These are phyloP conservation scores for Ormyrus nitidulus DNA, from an alignment of 2,888 invertebrate genomes.

Conservation along the genomic window DNA sequence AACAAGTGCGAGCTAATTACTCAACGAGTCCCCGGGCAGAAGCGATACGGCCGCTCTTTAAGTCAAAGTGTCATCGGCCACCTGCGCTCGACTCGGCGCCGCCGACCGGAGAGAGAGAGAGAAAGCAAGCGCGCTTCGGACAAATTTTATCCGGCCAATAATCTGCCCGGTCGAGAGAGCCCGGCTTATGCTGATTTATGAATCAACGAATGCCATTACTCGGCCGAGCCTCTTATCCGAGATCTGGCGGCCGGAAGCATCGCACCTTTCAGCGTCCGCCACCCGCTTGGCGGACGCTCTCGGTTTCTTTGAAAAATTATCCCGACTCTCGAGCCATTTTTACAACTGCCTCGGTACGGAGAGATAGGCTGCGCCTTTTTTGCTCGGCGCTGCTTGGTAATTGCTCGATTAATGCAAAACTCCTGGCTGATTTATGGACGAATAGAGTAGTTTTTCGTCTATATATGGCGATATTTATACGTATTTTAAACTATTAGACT, in stretches of 20 bases:
- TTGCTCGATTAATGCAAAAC: too few relatives aligned
- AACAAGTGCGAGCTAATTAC: slow-evolving; percentile 39
- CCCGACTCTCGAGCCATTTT: not conserved
- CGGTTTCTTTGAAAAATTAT: slow-evolving; percentile 1
- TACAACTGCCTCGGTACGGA: not conserved
- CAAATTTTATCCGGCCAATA: slow-evolving; percentile 58
- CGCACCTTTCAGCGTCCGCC: slow-evolving; percentile 61
- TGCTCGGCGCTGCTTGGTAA: too few relatives aligned
- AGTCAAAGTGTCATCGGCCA: slow-evolving; percentile 34
- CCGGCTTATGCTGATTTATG: slow-evolving; percentile 49
- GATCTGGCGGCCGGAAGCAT: slow-evolving; percentile 62
- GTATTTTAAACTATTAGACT: too few relatives aligned
- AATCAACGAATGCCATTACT: slow-evolving; percentile 33
- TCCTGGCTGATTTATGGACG: too few relatives aligned
- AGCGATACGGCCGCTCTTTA: slow-evolving; percentile 11
- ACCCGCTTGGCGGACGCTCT: not conserved
- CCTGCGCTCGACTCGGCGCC: slow-evolving; percentile 19
- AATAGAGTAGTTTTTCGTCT: too few relatives aligned
- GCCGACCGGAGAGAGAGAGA: not conserved
- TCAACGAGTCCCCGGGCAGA: slow-evolving; percentile 9
- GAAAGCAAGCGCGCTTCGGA: not conserved
- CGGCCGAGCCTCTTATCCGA: slow-evolving; percentile 53
- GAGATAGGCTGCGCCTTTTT: too few relatives aligned
- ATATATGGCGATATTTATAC: too few relatives aligned
- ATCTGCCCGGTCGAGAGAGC: slow-evolving; percentile 45